Evolutionary conservation across 2,888 invertebrate species (phyloP), one percentile per base, ranked within the genome.

Genomic region (Gisinianus flammeolus): DNA sequence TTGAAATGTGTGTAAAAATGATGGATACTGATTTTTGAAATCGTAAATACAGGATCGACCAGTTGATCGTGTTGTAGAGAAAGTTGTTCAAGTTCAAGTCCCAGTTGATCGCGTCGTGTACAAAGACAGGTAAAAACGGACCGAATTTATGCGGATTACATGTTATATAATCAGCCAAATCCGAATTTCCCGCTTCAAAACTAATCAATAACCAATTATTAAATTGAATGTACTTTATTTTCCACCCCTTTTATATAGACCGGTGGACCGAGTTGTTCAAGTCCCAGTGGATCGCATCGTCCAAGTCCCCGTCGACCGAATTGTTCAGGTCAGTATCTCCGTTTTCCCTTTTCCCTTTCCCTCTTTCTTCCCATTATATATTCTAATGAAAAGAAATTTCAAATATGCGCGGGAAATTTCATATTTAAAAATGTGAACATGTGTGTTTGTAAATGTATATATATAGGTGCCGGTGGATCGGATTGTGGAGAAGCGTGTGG

Each of bases 1-100:
- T 35, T 35, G 35, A 5, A 12, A 12, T 35, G 35, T 12, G 12
- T 35, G 6, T 35, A 35, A 35, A 35, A 35, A 35, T 35, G 35
- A n/a, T 24, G 4, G n/a, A 24, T 10, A 62, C 26, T 6, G 24
- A n/a, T 22, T 62, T 62, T 12, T 62, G 6, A 16, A 62, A n/a
- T n/a, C n/a, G n/a, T n/a, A n/a, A n/a, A n/a, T n/a, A 24, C 62
- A 62, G 26, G 62, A 62, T 62, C 24, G 62, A 12, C 62, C 62
- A 62, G 62, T 62, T 62, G 62, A 62, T 26, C 62, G 62, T 10
- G 16, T 62, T n/a, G 44, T 44, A 10, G 44, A 44, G 16, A 44
- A 44, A 44, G 44, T 44, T 54, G 54, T 54, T n/a, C 54, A 54
- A n/a, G 62, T 62, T 58, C 24, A 24, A 24, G 58, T 58, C 22